Evolutionary conservation across 2,113 vertebrate species (phyloP).

Genomic region (Grantiella picta): DNA sequence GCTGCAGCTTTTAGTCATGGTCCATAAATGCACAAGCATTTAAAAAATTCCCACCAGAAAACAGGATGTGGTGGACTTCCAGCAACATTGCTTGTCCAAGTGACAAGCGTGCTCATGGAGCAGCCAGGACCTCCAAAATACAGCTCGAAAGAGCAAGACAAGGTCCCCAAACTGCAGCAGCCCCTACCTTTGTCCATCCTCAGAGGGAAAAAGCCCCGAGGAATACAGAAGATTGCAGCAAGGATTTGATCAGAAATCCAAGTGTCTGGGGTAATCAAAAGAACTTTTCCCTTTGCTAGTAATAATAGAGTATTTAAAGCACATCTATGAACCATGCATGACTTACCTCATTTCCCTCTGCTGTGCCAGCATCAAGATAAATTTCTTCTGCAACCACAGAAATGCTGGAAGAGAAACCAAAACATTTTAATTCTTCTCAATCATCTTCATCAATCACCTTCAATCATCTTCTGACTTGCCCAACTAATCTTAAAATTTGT

Average conservation of each 20-base stretch:
- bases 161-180: neutral
- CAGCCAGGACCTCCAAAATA: neutral
- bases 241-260: neutral
- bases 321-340: neutral
- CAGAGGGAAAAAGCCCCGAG: neutral
- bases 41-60: neutral
- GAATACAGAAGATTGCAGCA: neutral
- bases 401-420: conserved; percentile 15
- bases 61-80: neutral
- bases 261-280: neutral
- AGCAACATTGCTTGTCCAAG: neutral
- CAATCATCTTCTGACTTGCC: neutral
- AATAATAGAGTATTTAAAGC: neutral
- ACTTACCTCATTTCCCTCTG: neutral
- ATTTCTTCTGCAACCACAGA: neutral
- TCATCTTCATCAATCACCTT: neutral
- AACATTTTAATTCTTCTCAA: neutral
- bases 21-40: neutral
- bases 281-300: neutral
- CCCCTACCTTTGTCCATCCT: neutral
- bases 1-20: neutral
- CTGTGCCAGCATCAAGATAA: neutral
- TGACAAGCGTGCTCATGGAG: neutral
- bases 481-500: neutral
- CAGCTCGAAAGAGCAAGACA: neutral